Evolutionary conservation across 2,888 invertebrate species (phyloP), one percentile per base, ranked within the genome.

Genomic region (Cerastis rubricosa): DNA sequence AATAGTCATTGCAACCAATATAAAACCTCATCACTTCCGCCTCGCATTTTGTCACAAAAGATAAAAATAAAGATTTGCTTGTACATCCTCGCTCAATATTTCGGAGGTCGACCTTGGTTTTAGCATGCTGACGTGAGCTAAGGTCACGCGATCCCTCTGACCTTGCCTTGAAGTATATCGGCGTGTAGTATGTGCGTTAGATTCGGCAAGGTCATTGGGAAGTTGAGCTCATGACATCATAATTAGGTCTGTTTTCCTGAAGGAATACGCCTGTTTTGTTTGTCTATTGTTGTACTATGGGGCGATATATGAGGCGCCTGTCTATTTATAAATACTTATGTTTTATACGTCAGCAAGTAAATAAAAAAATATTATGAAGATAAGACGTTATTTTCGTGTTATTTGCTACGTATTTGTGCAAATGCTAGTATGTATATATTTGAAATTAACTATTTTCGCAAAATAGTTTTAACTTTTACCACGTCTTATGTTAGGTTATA

Each of bases 121-220:
- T 45, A 71, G 79, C 35, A 45, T 71, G 43, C 43, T 35, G 19
- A 9, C 35, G 61, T 40, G 19, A 45, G 71, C n/a, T 64, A 17
- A 64, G 43, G 59, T 78, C 79, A 7, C 40, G 22, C 71, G 59
- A 70, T 49, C 61, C 71, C 61, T 29, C n/a, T 22, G 29, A 68
- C 81, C 75, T 79, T 47, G 79, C 67, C 29, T 43, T 35, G 57
- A 29, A 49, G 8, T 49, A 70, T 74, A 77, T 74, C 29, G 61
- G 35, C 22, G 45, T 47, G 51, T 80, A 51, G 25, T 43, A 0
- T 19, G 74, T 25, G 74, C 80, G 80, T 61, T 65, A 64, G n/a
- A 35, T 35, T 25, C 14, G 19, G 4, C 74, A 57, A 66, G 40
- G 75, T n/a, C 22, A 25, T 49, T 71, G 19, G 57, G 79, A 49